Evolutionary conservation across 2,888 invertebrate species (phyloP).

Genomic region (Melinopterus prodromus): DNA sequence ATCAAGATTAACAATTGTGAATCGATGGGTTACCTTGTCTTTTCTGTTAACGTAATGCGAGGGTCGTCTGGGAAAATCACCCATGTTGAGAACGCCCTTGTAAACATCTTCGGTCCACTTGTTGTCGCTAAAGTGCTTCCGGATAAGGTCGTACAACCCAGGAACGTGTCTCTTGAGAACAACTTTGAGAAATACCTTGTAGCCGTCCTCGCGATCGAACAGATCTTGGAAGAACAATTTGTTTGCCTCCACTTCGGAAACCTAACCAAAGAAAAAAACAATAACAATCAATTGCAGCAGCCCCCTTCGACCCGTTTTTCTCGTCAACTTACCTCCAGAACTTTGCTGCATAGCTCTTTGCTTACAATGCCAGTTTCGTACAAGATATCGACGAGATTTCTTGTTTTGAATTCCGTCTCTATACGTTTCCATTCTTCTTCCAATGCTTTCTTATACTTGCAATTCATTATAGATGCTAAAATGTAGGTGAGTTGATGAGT

Average conservation of each 20-base stretch:
- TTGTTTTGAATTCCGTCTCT: neutral
- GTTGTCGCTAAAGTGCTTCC: conserved; percentile 22
- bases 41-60: conserved; percentile 64
- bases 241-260: conserved; percentile 7
- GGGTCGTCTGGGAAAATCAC: conserved; percentile 67
- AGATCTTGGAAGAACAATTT: conserved; percentile 14
- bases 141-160: conserved; percentile 64
- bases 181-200: conserved; percentile 8
- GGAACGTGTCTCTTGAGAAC: conserved; percentile 39
- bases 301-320: no score
- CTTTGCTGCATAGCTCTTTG: conserved; percentile 21
- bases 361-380: conserved; percentile 5
- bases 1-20: conserved; percentile 10
- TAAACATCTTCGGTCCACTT: conserved; percentile 48
- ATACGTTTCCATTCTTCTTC: conserved; percentile 15
- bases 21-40: conserved; percentile 58
- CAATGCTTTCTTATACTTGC: conserved; percentile 17
- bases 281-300: neutral
- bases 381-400: conserved; percentile 6
- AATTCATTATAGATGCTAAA: conserved; percentile 15
- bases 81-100: conserved; percentile 63
- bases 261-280: conserved; percentile 13
- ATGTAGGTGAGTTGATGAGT: neutral
- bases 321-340: conserved; percentile 12
- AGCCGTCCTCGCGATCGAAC: conserved; percentile 7